Evolutionary conservation across 1,140 invertebrate species (phyloP), one percentile per base, ranked within the genome.

Genomic region (Orchesella cincta): DNA sequence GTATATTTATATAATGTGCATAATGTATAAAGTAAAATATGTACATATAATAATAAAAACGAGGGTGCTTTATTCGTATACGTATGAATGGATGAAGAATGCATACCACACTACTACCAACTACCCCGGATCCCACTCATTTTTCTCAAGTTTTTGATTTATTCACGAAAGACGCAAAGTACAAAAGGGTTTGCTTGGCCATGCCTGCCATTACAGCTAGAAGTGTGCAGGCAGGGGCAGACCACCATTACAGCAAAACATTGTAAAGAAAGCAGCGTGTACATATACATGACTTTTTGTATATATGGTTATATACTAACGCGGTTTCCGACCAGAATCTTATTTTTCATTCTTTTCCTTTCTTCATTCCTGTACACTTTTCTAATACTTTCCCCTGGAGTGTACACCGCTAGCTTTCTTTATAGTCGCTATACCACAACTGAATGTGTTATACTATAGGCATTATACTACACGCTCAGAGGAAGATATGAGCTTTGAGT

Each of bases 61-160:
- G 23, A 57, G 12, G 54, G 54, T 16, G 26, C n/a, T 57, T n/a
- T 57, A 16, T 57, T 12, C 54, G 54, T 57, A 57, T 26, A 57
- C 14, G 54, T n/a, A 57, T n/a, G 54, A 57, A 57, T 57, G n/a
- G n/a, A n/a, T n/a, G n/a, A n/a, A 57, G 26, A 23, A 57, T 57
- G 54, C 54, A 57, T 57, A 57, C 54, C 14, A 57, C n/a, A n/a
- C 14, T 12, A 57, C 54, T 57, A 67, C 62, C 62, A 67, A 67
- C 62, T 67, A 67, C 62, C 29, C 62, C 62, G 62, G 62, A 67
- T 67, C 62, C 28, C 62, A 31, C 28, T 67, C 62, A 67, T 67
- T 67, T 67, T 67, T 67, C 62, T 33, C 62, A 67, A 67, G 62
- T 67, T 67, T 67, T 67, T 67, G 62, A 67, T 67, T 67, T 67